Evolutionary conservation across 1,140 invertebrate species (phyloP).

Genomic region (Notospermus geniculatus): DNA sequence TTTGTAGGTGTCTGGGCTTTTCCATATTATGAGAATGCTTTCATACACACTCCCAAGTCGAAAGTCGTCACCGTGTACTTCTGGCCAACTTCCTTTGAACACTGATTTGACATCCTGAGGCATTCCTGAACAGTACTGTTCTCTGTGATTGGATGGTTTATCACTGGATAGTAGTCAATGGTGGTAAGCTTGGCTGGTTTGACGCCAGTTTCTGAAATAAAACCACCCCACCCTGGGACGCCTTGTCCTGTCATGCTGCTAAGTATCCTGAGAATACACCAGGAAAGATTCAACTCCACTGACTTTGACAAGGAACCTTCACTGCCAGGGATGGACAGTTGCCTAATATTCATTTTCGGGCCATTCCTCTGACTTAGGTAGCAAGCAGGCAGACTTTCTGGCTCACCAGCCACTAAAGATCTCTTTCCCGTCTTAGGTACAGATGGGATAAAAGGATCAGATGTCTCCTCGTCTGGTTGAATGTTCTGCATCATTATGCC

Average conservation of each 20-base stretch:
- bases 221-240: slow-evolving; percentile 21
- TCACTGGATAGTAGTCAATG: slow-evolving; percentile 28
- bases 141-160: slow-evolving; percentile 26
- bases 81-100: too few relatives aligned
- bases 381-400: slow-evolving; percentile 17
- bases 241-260: neutral
- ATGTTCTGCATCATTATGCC: slow-evolving; percentile 29
- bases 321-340: slow-evolving; percentile 5
- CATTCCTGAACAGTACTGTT: slow-evolving; percentile 26
- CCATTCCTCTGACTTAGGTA: slow-evolving; percentile 18
- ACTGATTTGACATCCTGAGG: too few relatives aligned
- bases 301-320: neutral
- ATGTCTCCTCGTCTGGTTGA: neutral
- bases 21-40: slow-evolving; percentile 32
- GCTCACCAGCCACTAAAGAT: neutral
- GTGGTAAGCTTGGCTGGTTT: slow-evolving; percentile 18
- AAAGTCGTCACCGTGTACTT: too few relatives aligned
- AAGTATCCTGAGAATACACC: slow-evolving; percentile 14
- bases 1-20: slow-evolving; percentile 22
- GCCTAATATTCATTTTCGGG: neutral
- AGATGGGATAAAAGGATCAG: neutral
- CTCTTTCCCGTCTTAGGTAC: neutral
- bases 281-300: slow-evolving; percentile 7
- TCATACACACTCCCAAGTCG: too few relatives aligned
- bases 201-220: slow-evolving; percentile 20